phyloP scores from a whole-genome alignment of 2,113 vertebrate genomes.

The Trichomycterus rosablanca region DNA sequence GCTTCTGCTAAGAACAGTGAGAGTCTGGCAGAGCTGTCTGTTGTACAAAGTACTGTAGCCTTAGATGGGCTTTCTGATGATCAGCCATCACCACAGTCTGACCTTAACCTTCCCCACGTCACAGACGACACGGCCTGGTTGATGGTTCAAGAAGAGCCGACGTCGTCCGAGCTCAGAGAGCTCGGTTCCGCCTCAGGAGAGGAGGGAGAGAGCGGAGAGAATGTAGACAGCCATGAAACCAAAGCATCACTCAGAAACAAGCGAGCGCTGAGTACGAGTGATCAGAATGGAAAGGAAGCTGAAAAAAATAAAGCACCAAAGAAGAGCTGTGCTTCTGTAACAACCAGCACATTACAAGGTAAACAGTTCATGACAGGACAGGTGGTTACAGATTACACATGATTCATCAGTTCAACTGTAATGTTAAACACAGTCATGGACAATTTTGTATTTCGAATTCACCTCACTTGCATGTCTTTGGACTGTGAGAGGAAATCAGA shows the following conservation, averaged over 20 bases:
- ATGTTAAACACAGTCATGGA: too few species aligned
- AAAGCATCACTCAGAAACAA: conserved; percentile 6
- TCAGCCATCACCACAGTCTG: conserved; percentile 6
- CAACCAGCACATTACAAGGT: conserved; percentile 33
- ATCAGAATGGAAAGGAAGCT: conserved; percentile 25
- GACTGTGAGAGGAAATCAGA: too few species aligned
- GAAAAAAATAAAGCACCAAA: conserved; percentile 18
- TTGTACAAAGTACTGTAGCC: background rate
- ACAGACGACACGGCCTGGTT: conserved; percentile 19
- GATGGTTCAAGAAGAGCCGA: conserved; percentile 22
- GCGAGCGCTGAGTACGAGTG: background rate
- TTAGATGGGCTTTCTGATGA: conserved; percentile 13
- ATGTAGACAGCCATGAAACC: background rate
- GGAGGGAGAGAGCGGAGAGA: conserved; percentile 34
- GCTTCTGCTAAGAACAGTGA: conserved; percentile 23
- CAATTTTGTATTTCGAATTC: too few species aligned
- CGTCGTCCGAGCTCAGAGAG: conserved; percentile 35
- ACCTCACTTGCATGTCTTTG: too few species aligned
- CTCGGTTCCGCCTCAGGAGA: conserved; percentile 32
- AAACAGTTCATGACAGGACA: too few species aligned
- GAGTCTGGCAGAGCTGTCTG: conserved; percentile 5
- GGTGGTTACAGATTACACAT: too few species aligned
- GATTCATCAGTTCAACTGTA: too few species aligned
- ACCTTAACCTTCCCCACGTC: conserved; percentile 10
- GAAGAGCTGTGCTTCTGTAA: conserved; percentile 5